Evolutionary conservation across 2,113 vertebrate species (phyloP).

Genomic region (Vombatus ursinus): DNA sequence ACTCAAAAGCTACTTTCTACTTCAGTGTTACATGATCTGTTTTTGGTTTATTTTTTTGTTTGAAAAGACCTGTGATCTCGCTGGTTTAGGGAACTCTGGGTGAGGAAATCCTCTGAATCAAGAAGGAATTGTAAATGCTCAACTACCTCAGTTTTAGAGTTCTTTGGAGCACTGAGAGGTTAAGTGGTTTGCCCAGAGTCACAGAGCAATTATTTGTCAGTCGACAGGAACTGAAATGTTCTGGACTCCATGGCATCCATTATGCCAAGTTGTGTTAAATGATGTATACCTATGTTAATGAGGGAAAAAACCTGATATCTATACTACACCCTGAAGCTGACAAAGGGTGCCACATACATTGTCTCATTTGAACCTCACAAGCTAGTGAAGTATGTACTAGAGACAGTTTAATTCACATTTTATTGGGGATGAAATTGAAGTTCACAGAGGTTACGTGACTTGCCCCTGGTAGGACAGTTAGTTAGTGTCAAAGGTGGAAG

Average conservation of each 20-base stretch:
- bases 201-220: not conserved
- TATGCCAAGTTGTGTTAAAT: not conserved
- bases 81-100: not conserved
- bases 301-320: not conserved
- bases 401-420: not conserved
- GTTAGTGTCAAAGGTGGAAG: not conserved
- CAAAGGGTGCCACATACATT: not conserved
- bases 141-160: not conserved
- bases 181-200: not conserved
- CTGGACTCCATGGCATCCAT: not conserved
- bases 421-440: not conserved
- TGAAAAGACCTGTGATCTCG: not conserved
- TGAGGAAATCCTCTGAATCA: not conserved
- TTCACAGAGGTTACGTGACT: not conserved
- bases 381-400: not conserved
- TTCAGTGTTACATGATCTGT: not conserved
- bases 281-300: not conserved
- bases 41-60: not conserved
- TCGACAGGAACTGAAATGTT: not conserved
- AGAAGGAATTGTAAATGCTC: not conserved
- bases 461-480: not conserved
- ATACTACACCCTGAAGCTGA: not conserved
- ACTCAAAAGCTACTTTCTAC: not conserved
- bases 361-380: not conserved
- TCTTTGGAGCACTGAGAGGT: not conserved